Base-by-base conservation (phyloP, 64 coral and sea anemone genomes). In the Exaiptasia diaphana region DNA sequence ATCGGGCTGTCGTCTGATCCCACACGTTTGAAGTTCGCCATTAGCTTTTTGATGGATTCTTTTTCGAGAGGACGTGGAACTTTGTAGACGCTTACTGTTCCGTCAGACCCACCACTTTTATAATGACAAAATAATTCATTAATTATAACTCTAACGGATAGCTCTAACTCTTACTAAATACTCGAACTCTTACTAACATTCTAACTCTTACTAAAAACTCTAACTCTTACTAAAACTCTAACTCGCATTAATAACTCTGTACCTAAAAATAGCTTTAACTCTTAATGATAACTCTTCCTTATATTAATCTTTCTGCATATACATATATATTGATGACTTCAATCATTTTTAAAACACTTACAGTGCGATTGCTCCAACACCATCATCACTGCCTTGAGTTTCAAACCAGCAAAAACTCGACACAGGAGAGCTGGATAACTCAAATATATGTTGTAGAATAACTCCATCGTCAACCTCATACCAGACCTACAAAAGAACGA, bases 401-500 rank as follows among this genome's bases (percentile, higher is more conserved):
- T 38, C 38, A 15, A 37, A 65, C 61, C 61, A 65, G 9, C 61
- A 34, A 18, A 65, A 65, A 10, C 61, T 65, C 1, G 61, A 65
- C 27, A 65, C 30, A 35, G 61, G 61, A 33, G 61, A 2, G 20
- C 61, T 48, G 14, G 69, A 36, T 14, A 57, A 15, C 29, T 76
- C 53, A 4, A 86, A 27, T 27, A 43, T 50, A n/a, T 86, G 83
- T 25, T 71, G 55, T 5, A 86, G 55, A 21, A 86, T 56, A 33
- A 86, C 56, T 38, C 54, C 71, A 26, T 86, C 83, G 18, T 86
- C 83, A 23, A 86, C 56, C 54, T 86, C 83, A 49, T 76, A 86
- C 83, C 83, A 86, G 63, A 86, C 67, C 83, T 86, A 55, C 15
- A 50, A 37, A 26, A 35, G 13, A 65, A 36, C 17, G 11, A 37